Evolutionary conservation across 2,797 vertebrate species (phyloP), one percentile per base, ranked within the genome.

Genomic region (Malurus splendens): DNA sequence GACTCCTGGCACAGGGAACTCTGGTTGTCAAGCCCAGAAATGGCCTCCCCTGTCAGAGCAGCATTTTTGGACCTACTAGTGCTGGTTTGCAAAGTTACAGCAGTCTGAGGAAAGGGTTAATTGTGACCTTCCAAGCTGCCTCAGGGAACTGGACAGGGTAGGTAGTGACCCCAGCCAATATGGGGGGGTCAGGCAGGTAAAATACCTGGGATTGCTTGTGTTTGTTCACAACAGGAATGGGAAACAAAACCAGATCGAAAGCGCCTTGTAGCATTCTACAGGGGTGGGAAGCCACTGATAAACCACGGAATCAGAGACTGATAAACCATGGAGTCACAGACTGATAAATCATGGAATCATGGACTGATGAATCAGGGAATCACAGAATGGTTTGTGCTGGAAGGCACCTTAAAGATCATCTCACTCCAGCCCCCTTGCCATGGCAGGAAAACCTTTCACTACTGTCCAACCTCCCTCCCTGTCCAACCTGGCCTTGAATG

Each of bases 391-490:
- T 52, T 75, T 67, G 45, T 45, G 32, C n/a, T 48, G 42, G 25
- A 48, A 55, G 33, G 25, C 18, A 12, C 16, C 8, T 66, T 52
- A 23, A 66, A 66, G 14, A 45, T 23, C 8, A 45, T 52, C 28
- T 44, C 3, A 2, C 52, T 38, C 38, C 39, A 28, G 4, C 2
- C 7, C 12, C 16, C 18, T 33, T 59, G 32, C 52, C 27, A 57
- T 12, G 27, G n/a, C 60, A 42, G 20, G n/a, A 6, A 17, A 45
- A 61, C 18, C 15, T 45, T 38, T 12, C 38, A 18, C 18, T 17
- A 4, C 19, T n/a, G 0, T 33, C 24, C n/a, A 38, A 2, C 12
- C 70, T 28, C 33, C 33, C 33, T 33, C 33, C 33, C 44, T 0
- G 0, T 33, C 24, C n/a, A 38, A 2, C 12, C 70, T 28, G 54